phyloP scores from a whole-genome alignment of 2,113 vertebrate genomes.

The Oenanthe oenanthe region DNA sequence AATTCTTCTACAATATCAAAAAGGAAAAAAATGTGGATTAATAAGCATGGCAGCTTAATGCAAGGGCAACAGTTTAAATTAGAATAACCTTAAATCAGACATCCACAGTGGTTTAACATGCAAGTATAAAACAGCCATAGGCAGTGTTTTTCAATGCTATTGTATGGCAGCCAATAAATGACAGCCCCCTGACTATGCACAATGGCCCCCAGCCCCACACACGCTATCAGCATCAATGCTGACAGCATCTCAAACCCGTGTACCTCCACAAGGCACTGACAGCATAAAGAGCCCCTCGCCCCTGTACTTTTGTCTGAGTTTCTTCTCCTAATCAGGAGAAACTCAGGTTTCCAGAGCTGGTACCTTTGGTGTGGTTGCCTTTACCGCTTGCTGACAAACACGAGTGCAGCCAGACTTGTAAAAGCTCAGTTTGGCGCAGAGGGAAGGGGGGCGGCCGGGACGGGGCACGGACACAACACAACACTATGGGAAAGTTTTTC shows the following conservation, averaged over 20 bases:
- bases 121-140: slow-evolving; percentile 29
- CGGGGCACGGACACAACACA: slow-evolving; percentile 3
- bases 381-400: slow-evolving; percentile 10
- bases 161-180: slow-evolving; percentile 36
- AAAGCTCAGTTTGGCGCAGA: background rate
- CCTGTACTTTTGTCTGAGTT: background rate
- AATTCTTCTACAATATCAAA: background rate
- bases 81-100: background rate
- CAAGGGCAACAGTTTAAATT: background rate
- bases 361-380: background rate
- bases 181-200: background rate
- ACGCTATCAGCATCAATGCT: background rate
- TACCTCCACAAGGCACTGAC: background rate
- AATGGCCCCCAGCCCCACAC: slow-evolving; percentile 16
- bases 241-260: background rate
- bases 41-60: background rate
- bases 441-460: background rate
- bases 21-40: background rate
- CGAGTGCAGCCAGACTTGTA: background rate
- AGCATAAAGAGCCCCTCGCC: background rate
- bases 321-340: background rate
- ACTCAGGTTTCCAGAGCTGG: background rate
- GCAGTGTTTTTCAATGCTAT: slow-evolving; percentile 32
- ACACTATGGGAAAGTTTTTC: slow-evolving; percentile 41
- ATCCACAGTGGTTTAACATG: background rate